Evolutionary conservation across 2,113 vertebrate species (phyloP), one percentile per base, ranked within the genome.

Genomic region (Tetrax tetrax): DNA sequence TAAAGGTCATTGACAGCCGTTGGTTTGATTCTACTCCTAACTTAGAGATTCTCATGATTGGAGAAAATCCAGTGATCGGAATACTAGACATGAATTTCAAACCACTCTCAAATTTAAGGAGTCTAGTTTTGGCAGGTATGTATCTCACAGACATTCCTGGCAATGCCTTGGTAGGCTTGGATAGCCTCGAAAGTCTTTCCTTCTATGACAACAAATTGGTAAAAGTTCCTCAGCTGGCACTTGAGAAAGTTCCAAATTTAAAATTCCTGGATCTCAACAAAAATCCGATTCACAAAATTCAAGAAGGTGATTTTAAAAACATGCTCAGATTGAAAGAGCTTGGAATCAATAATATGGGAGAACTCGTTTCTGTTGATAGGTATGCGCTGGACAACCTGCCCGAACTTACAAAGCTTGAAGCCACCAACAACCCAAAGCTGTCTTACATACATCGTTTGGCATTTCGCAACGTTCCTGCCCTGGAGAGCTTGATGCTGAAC

Each of bases 241-340:
- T 99, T 33, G 99, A 99, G 93, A 99, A 99, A 95, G 98, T 99
- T 71, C 99, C 99, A 43, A 99, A 99, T 93, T 97, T 99, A 69
- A 99, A 99, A 95, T 99, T 99, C 97, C 96, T 99, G 88, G 99
- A 99, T 97, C 98, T 99, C 93, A 99, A 99, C 97, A 99, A 99
- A 98, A 99, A 99, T 13, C 99, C 99, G 1, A 98, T 99, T 37
- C 99, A 98, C 95, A 99, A 99, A 97, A 99, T 99, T 81, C 98
- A 99, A 90, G 99, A 99, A 97, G 99, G 99, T 5, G 99, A 99
- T 97, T 99, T 99, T 95, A 99, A 98, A 94, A 99, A 99, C 89
- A 99, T 99, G 99, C 98, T 99, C 29, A 98, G 98, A 59, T 93
- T 99, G 66, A 99, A 99, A 94, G 99, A 99, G 90, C 98, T 99